Evolutionary conservation across 2,797 vertebrate species (phyloP), one percentile per base, ranked within the genome.

Genomic region (Myioborus miniatus): DNA sequence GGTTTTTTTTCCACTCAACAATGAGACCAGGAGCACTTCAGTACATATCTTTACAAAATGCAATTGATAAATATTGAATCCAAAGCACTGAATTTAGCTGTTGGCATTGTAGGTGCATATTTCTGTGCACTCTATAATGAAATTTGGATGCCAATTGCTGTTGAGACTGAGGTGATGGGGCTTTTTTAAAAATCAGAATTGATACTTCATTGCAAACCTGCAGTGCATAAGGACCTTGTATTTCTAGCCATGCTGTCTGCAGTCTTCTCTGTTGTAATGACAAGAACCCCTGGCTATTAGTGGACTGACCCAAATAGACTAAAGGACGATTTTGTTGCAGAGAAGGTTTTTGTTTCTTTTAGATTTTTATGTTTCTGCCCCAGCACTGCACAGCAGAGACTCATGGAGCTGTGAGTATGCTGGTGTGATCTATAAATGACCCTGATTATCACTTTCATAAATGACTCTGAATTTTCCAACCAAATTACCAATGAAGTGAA

Each of bases 361-460:
- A 36, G 20, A 53, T 14, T 29, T 29, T 60, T 30, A 30, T 60
- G 9, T 60, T 60, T 19, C 63, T 79, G 32, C 20, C 32, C 49
- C 32, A 46, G 24, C 5, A 6, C 23, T 60, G 44, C 34, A 27
- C 24, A 71, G 37, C 39, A 72, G 67, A 78, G 30, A 9, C 9
- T 81, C 46, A 7, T 34, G 62, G 36, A 58, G 23, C 39, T 95
- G 15, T n/a, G 21, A 47, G 19, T 37, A 76, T 82, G 23, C 29
- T 81, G 65, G 39, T 78, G 46, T 78, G 82, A 81, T 92, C 79
- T 91, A 37, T 89, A 86, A 86, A 65, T 72, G 53, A 89, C 58
- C 36, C 43, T 52, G 65, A 62, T 93, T 83, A 87, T 87, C 75
- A 75, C 34, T 95, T 92, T 89, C 71, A 71, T 85, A 87, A 94